phyloP scores from a whole-genome alignment of 2,113 vertebrate species.

The Trematocara unimaculatum region DNA sequence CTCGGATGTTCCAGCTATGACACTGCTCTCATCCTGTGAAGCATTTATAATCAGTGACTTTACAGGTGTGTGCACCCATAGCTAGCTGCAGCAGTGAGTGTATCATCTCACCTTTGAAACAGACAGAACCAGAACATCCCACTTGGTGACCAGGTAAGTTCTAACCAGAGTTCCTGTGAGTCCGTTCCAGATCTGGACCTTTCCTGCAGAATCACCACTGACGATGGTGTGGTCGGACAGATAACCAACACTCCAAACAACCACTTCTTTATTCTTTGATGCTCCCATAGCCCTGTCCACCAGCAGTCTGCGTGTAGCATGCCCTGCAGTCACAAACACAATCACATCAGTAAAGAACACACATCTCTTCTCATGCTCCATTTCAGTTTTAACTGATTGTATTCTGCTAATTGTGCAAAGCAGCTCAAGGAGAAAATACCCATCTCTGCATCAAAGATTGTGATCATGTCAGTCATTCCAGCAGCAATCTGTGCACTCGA shows the following conservation, averaged over 20 bases:
- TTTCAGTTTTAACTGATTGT: background rate
- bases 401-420: background rate
- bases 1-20: constrained; percentile 85
- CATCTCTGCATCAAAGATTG: constrained; percentile 75
- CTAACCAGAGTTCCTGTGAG: constrained; percentile 77
- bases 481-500: constrained; percentile 75
- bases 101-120: constrained; percentile 62
- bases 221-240: constrained; percentile 79
- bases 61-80: background rate
- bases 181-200: constrained; percentile 91
- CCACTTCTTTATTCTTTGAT: constrained; percentile 66
- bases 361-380: background rate
- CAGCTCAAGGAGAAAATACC: constrained; percentile 63
- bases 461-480: constrained; percentile 82
- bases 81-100: background rate
- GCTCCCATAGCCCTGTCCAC: constrained; percentile 74
- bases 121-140: constrained; percentile 77
- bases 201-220: constrained; percentile 86
- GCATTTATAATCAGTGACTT: background rate
- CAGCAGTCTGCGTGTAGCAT: constrained; percentile 72
- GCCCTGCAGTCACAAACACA: constrained; percentile 67
- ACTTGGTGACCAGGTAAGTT: constrained; percentile 78
- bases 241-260: constrained; percentile 86
- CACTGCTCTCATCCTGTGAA: constrained; percentile 83
- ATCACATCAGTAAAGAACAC: background rate